Evolutionary conservation across 2,797 vertebrate genomes (phyloP).

Genomic region (Spheniscus humboldti): DNA sequence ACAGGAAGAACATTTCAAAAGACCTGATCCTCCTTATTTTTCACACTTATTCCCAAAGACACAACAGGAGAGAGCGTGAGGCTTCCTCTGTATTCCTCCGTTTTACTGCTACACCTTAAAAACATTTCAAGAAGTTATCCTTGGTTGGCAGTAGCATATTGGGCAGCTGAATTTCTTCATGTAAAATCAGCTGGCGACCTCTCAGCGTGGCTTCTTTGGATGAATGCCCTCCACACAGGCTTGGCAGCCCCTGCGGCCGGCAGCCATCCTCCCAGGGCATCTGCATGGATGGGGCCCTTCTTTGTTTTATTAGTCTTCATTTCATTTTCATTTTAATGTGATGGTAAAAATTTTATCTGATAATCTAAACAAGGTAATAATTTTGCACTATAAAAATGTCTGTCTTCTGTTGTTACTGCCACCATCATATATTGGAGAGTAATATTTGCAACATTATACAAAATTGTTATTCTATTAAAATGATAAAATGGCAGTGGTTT

Average conservation of each 20-base stretch:
- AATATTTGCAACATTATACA: constrained; percentile 22
- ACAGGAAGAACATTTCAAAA: background rate
- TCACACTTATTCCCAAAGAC: background rate
- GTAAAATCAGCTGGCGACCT: background rate
- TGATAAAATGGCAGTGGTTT: constrained; percentile 48
- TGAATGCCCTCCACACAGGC: background rate
- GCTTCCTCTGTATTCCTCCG: background rate
- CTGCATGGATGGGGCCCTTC: background rate
- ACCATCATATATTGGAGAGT: background rate
- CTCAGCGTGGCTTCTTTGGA: background rate
- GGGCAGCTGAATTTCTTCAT: background rate
- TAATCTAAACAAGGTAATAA: constrained; percentile 40
- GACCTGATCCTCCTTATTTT: constrained; percentile 3
- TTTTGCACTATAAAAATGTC: constrained; percentile 32
- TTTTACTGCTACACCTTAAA: background rate
- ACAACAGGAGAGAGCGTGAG: background rate
- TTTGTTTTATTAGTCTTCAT: constrained; percentile 35
- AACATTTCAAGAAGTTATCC: background rate
- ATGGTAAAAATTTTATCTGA: constrained; percentile 49
- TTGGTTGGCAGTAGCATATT: background rate
- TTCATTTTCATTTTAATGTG: constrained; percentile 34
- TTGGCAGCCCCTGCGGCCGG: background rate
- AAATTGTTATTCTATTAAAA: constrained; percentile 56
- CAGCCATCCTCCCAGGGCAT: constrained; percentile 12
- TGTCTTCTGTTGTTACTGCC: background rate